Evolutionary conservation across 2,113 vertebrate species (phyloP).

Genomic region (Oxygymnocypris stewartii): DNA sequence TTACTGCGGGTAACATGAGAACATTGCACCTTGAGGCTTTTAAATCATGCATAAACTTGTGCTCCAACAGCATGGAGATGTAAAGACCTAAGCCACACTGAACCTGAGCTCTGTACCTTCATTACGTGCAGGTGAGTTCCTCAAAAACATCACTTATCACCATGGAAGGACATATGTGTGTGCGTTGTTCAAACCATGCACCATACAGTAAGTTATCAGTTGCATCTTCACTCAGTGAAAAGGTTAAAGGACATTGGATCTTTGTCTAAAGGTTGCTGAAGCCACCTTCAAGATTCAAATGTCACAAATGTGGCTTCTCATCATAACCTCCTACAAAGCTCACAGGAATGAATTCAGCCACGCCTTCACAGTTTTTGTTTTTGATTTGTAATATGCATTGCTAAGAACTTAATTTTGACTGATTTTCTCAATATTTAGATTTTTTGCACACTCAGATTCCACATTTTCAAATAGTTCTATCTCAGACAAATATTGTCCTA

Average conservation of each 20-base stretch:
- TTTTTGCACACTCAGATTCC: too few species aligned
- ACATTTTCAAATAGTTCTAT: too few species aligned
- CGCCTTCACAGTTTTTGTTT: conserved; percentile 30
- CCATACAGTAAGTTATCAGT: not conserved
- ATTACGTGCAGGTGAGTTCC: not conserved
- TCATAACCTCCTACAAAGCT: conserved; percentile 9
- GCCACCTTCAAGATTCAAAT: conserved; percentile 17
- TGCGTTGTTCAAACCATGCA: not conserved
- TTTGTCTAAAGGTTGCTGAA: conserved; percentile 1
- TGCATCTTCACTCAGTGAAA: not conserved
- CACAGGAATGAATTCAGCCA: conserved; percentile 26
- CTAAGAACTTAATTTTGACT: too few species aligned
- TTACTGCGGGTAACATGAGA: conserved; percentile 45
- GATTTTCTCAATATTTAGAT: too few species aligned
- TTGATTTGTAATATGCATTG: too few species aligned
- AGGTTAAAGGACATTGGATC: not conserved
- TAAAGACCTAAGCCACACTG: conserved; percentile 37
- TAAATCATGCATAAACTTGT: conserved; percentile 51
- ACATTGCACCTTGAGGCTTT: conserved; percentile 32
- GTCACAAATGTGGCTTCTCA: conserved; percentile 29
- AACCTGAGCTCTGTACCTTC: conserved; percentile 28
- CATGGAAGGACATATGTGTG: not conserved
- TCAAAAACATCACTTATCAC: conserved; percentile 1
- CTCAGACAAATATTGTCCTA: too few species aligned
- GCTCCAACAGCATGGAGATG: conserved; percentile 36